These are phyloP conservation scores for Geopemphigus sp. DNA, from an alignment of 1,140 invertebrate genomes.

Conservation along the genomic window DNA sequence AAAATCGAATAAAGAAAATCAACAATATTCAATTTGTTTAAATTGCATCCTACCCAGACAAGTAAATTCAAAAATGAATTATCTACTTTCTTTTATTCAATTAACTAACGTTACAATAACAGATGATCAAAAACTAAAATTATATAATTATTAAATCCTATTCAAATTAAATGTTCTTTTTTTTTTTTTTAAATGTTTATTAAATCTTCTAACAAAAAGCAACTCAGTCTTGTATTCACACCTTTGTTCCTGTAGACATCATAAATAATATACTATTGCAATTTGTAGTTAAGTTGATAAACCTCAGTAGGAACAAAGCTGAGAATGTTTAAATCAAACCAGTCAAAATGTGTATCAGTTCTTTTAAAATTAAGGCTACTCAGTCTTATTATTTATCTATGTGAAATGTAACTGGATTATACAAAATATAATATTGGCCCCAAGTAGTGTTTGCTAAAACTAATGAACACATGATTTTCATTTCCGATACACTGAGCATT, in stretches of 20 bases:
- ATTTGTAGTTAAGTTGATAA: constrained; percentile 34
- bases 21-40: constrained; percentile 31
- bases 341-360: constrained; percentile 45
- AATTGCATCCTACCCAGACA: constrained; percentile 47
- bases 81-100: constrained; percentile 33
- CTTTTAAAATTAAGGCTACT: constrained; percentile 49
- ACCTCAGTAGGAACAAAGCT: constrained; percentile 40
- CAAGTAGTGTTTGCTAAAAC: constrained; percentile 46
- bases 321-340: constrained; percentile 48
- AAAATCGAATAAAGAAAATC: constrained; percentile 31
- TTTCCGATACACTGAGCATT: constrained; percentile 42
- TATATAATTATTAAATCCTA: constrained; percentile 37
- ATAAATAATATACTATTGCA: constrained; percentile 38
- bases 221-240: constrained; percentile 46
- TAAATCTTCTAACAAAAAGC: constrained; percentile 31
- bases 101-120: constrained; percentile 36
- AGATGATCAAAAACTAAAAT: constrained; percentile 41
- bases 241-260: constrained; percentile 42
- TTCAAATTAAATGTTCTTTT: constrained; percentile 31
- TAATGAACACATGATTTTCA: constrained; percentile 49
- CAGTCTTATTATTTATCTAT: constrained; percentile 49
- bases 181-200: neutral
- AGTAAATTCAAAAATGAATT: constrained; percentile 40
- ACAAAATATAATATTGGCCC: constrained; percentile 43
- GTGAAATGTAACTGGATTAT: constrained; percentile 45